These are phyloP conservation scores for Zoanthus gigantus DNA, from an alignment of 92 coral and sea anemone species.

Conservation along the genomic window DNA sequence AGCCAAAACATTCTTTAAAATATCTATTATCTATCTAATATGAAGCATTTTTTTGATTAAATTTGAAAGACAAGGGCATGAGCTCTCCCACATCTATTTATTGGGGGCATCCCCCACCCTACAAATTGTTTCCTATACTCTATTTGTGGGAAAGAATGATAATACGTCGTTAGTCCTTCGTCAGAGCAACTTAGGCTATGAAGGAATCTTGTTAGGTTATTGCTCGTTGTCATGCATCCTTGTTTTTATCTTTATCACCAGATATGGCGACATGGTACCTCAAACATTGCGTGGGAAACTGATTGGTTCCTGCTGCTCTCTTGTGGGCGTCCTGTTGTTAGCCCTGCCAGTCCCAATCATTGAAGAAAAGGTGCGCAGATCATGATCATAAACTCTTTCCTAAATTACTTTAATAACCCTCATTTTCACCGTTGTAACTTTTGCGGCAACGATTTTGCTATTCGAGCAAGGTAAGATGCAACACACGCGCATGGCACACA, in stretches of 20 bases:
- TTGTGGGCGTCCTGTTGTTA: constrained; percentile 80
- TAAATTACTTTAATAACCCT: background rate
- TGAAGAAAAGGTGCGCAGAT: constrained; percentile 71
- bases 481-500: no score
- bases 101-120: no score
- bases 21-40: no score
- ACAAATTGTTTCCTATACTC: no score
- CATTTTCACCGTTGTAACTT: background rate
- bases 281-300: constrained; percentile 71
- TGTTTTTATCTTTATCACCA: background rate
- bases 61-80: no score
- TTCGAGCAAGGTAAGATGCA: background rate
- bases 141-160: no score
- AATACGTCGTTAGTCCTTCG: no score
- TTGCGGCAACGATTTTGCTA: background rate
- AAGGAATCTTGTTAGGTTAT: no score
- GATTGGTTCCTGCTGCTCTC: constrained; percentile 77
- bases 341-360: constrained; percentile 92
- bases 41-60: no score
- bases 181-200: no score
- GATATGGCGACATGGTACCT: constrained; percentile 88
- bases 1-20: no score
- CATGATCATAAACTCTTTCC: background rate
- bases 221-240: background rate
- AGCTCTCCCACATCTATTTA: no score